phyloP scores from a whole-genome alignment of 37 sponge, comb jelly and placozoan genomes.

The Theonella swinhoei region DNA sequence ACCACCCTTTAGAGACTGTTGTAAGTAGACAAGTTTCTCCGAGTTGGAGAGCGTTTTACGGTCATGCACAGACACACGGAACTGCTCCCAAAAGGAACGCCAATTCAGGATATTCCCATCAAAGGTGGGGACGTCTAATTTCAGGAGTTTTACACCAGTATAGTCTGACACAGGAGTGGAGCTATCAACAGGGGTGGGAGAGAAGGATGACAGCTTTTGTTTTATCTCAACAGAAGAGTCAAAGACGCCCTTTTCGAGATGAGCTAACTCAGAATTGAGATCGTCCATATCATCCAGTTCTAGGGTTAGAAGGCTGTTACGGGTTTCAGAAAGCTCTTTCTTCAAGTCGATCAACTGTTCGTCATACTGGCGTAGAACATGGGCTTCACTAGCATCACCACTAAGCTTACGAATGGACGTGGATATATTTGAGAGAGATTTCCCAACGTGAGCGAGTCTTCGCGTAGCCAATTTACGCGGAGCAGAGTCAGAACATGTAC shows the following conservation, averaged over 20 bases:
- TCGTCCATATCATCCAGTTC: slow-evolving; percentile 26
- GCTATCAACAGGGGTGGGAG: not conserved
- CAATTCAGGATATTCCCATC: slow-evolving; percentile 32
- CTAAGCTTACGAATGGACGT: not conserved
- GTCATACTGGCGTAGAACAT: slow-evolving; percentile 10
- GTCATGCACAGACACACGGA: slow-evolving; percentile 39
- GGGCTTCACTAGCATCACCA: not conserved
- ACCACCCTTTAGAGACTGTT: slow-evolving; percentile 35
- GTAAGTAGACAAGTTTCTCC: slow-evolving; percentile 41
- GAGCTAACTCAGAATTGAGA: not conserved
- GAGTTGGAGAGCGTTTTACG: slow-evolving; percentile 30
- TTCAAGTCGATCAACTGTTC: slow-evolving; percentile 40
- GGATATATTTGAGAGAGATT: not conserved
- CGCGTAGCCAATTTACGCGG: slow-evolving; percentile 10
- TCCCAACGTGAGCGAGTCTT: slow-evolving; percentile 19
- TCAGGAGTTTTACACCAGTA: slow-evolving; percentile 27
- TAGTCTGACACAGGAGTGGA: slow-evolving; percentile 6
- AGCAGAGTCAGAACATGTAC: not conserved
- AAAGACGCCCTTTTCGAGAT: slow-evolving; percentile 11
- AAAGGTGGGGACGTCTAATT: slow-evolving; percentile 29
- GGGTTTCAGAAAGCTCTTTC: slow-evolving; percentile 27
- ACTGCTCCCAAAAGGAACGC: slow-evolving; percentile 51
- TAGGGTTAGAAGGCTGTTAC: not conserved
- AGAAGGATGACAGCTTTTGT: not conserved
- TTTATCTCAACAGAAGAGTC: slow-evolving; percentile 2